Evolutionary conservation across 2,113 vertebrate species (phyloP), one percentile per base, ranked within the genome.

Genomic region (Calidris pygmaea): DNA sequence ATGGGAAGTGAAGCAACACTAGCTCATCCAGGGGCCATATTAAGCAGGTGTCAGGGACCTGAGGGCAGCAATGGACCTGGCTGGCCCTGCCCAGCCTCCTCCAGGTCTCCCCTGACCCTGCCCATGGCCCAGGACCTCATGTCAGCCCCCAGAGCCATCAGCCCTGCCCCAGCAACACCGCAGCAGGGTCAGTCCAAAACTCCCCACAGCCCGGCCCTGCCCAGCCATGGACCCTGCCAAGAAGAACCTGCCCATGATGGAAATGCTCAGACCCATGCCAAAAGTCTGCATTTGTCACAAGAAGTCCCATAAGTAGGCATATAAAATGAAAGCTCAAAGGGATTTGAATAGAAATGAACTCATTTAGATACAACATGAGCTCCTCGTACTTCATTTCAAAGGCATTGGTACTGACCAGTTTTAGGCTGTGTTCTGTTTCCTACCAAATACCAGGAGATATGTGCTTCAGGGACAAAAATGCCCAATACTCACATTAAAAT

Each of bases 191-290:
- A 2, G 9, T 29, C 67, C 72, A 43, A 59, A 71, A 52, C 14
- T 75, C 27, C 72, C 9, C 29, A 35, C 53, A 80, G 21, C 12
- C 7, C 4, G 20, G 29, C 8, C 29, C 32, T 66, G 35, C 22
- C 19, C 5, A 0, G 24, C 29, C 0, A 0, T 14, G 8, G 21
- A 45, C 8, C 50, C 23, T 2, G 0, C 10, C 34, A 65, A n/a
- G 53, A 81, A 66, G 53, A 70, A 58, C 14, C 14, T 37, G 17
- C 3, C 35, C 4, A 1, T 16, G 26, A 41, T 8, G 39, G 56
- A 70, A 58, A 62, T 79, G 47, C 27, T 62, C 56, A 58, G 14
- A 47, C 20, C 7, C 19, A 43, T 35, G 56, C 3, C 23, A 35
- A 26, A 63, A 27, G 4, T 26, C 35, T 47, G 16, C 24, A 67